A percentile compares a stretch with the other conserved stretches of the same genome.
phyloP scores from a whole-genome alignment of 2,888 invertebrate genomes.

The Stratiomys singularior region DNA sequence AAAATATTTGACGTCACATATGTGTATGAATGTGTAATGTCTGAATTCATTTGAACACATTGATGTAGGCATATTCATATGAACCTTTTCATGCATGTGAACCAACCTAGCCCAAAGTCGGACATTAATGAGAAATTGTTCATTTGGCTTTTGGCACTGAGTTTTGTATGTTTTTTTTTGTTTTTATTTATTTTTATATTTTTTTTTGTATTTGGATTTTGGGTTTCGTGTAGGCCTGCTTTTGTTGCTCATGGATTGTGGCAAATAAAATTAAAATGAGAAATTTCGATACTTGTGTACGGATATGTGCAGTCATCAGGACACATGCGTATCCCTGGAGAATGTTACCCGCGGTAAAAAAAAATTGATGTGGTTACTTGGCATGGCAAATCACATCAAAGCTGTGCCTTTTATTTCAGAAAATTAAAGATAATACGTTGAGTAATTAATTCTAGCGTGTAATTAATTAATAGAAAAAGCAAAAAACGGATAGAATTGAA shows the following conservation, averaged over 20 bases:
- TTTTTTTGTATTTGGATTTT: constrained; percentile 28
- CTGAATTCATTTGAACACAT: neutral
- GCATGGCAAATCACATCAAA: too few relatives aligned
- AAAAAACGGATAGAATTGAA: too few relatives aligned
- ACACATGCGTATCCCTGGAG: too few relatives aligned
- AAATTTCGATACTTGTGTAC: neutral
- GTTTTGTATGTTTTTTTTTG: constrained; percentile 27
- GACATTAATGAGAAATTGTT: constrained; percentile 44
- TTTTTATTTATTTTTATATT: too few relatives aligned
- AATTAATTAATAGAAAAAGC: too few relatives aligned
- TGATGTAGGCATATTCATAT: neutral
- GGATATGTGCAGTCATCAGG: neutral
- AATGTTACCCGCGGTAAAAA: too few relatives aligned
- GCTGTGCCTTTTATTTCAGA: too few relatives aligned
- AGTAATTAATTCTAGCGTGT: too few relatives aligned
- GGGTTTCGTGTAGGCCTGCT: neutral
- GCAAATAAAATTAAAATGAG: constrained; percentile 16
- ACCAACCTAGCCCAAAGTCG: constrained; percentile 8
- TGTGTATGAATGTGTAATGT: neutral
- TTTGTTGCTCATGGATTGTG: neutral
- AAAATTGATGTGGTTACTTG: too few relatives aligned
- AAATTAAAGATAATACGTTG: too few relatives aligned
- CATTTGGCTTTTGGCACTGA: constrained; percentile 44
- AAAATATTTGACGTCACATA: neutral
- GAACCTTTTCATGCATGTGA: neutral